These are phyloP conservation scores for Crotalus tigris DNA, from an alignment of 2,113 vertebrate genomes.

Conservation along the genomic window DNA sequence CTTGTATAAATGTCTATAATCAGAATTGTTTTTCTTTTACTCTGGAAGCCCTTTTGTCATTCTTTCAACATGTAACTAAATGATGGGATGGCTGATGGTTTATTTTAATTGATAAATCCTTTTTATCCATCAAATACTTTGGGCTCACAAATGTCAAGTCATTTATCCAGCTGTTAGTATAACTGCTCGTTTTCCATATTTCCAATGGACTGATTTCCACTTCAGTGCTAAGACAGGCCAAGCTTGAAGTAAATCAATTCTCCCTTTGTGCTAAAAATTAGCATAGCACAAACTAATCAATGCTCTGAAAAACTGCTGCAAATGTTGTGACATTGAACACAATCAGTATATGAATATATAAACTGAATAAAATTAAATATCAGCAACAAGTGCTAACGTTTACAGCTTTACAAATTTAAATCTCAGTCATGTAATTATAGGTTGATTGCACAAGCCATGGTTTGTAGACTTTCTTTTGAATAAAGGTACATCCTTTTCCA, in stretches of 20 bases:
- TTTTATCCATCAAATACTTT: conserved; percentile 73
- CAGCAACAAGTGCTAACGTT: conserved; percentile 54
- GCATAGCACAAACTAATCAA: conserved; percentile 68
- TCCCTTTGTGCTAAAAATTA: conserved; percentile 67
- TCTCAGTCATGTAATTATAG: neutral
- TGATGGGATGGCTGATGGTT: conserved; percentile 72
- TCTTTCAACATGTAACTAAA: conserved; percentile 64
- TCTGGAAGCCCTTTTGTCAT: conserved; percentile 51
- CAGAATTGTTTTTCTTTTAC: conserved; percentile 15
- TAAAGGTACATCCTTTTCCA: too few relatives aligned
- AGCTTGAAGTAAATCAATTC: conserved; percentile 76
- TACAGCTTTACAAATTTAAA: conserved; percentile 3
- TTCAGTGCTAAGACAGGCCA: conserved; percentile 78
- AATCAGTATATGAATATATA: conserved; percentile 29
- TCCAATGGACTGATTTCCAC: conserved; percentile 74
- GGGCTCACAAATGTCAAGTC: conserved; percentile 77
- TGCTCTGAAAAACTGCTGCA: conserved; percentile 62
- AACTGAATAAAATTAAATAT: conserved; percentile 22
- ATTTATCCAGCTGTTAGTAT: conserved; percentile 78
- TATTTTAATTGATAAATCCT: conserved; percentile 77
- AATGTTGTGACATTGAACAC: conserved; percentile 65
- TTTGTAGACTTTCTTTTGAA: neutral
- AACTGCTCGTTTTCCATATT: conserved; percentile 74
- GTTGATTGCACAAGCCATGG: neutral
- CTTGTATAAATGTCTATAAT: neutral